Evolutionary conservation across 2,113 vertebrate genomes (phyloP).

Genomic region (Albula glossodonta): DNA sequence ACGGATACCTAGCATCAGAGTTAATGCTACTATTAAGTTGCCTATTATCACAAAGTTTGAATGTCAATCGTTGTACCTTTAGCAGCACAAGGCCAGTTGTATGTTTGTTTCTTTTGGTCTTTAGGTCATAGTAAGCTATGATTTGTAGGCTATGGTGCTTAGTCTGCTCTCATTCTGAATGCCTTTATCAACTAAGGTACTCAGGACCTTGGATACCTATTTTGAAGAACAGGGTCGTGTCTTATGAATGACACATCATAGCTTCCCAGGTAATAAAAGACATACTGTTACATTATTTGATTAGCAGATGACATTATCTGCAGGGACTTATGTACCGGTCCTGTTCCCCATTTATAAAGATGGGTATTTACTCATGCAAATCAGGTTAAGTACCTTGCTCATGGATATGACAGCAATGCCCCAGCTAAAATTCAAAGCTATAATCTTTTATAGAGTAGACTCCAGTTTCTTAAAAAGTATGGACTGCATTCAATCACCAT

Average conservation of each 20-base stretch:
- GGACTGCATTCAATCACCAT: background rate
- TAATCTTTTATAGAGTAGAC: background rate
- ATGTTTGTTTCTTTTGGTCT: background rate
- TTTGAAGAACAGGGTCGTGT: background rate
- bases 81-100: background rate
- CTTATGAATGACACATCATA: background rate
- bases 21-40: too few relatives aligned
- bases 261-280: background rate
- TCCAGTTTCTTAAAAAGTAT: background rate
- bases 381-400: background rate
- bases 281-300: background rate
- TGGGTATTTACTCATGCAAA: background rate
- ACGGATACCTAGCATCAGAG: background rate
- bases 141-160: background rate
- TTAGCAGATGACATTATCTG: background rate
- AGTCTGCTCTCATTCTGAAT: background rate
- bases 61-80: too few relatives aligned
- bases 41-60: too few relatives aligned
- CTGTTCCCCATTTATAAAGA: background rate
- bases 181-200: background rate
- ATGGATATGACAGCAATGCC: background rate
- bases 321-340: background rate
- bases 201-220: background rate
- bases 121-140: background rate
- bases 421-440: background rate